Base-by-base conservation (phyloP, 2,113 vertebrate genomes). In the Odontesthes bonariensis region DNA sequence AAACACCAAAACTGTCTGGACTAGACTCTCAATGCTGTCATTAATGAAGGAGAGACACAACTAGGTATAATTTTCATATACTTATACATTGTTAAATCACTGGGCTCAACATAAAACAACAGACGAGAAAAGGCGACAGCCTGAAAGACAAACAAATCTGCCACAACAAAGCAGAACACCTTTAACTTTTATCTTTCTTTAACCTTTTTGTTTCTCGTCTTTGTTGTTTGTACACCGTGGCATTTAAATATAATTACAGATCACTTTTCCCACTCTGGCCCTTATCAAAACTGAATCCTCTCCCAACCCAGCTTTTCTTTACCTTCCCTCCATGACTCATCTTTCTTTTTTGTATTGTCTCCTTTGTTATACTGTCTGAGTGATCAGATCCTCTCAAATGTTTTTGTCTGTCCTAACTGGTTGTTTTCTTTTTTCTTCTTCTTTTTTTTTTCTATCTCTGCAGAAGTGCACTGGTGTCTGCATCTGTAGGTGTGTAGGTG, bases 81-180 rank as follows among this genome's bases (percentile, higher is more conserved):
- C 32, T 54, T 65, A 12, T 20, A 3, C 61, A 12, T 11, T 53
- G 40, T 49, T 52, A 27, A 60, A 67, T 79, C 27, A 67, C 53
- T 76, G 59, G 60, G 66, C 59, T 66, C n/a, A 73, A 81, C 40
- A 81, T 54, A 61, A 86, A 78, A 72, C 51, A 65, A 13, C 40
- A 44, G 35, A 23, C 31, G 46, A 77, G 69, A 69, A 80, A 67
- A 62, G 33, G 51, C 69, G 74, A 68, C 56, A 68, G 46, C 52
- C 38, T 64, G 33, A 53, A 67, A 77, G 35, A 69, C 59, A 71
- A 46, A 65, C 59, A 81, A 77, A 59, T 17, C 9, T 27, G 14
- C 83, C 81, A 82, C 81, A 88, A 86, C 79, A 88, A 88, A 88
- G 76, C 17, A 11, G 27, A 49, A 33, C 68, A 71, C 46, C 38